These are phyloP conservation scores for Siphamia tubifer DNA, from an alignment of 2,113 vertebrate genomes.

Conservation along the genomic window DNA sequence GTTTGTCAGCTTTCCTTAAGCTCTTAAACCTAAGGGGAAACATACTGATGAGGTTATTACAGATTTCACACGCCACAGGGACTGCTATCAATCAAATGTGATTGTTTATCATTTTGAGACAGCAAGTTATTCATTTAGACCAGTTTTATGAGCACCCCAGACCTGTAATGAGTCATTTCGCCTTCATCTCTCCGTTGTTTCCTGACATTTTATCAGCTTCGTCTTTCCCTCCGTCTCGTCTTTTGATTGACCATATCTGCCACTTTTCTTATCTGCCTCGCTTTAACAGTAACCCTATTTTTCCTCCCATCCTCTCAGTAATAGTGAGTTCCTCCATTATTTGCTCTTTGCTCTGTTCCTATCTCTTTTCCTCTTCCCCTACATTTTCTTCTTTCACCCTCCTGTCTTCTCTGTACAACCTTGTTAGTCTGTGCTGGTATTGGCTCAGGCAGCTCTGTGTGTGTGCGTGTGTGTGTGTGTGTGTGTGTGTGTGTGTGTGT, in stretches of 20 bases:
- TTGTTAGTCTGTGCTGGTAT: conserved; percentile 35
- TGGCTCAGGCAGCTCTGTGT: conserved; percentile 19
- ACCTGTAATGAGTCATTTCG: neutral
- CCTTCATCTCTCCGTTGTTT: neutral
- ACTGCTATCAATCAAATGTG: conserved; percentile 36
- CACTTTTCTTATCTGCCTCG: conserved; percentile 2
- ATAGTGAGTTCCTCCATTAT: conserved; percentile 7
- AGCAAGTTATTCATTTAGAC: conserved; percentile 2
- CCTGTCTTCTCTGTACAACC: conserved; percentile 3
- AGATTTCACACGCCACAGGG: conserved; percentile 13
- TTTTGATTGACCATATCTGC: conserved; percentile 31
- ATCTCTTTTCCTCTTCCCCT: conserved; percentile 11
- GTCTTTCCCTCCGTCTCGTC: neutral
- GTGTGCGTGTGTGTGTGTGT: conserved; percentile 11
- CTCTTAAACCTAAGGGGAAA: conserved; percentile 37
- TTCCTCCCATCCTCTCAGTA: neutral
- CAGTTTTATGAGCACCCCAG: neutral
- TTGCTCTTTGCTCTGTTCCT: conserved; percentile 20
- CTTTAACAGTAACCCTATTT: conserved; percentile 21
- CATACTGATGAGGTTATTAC: conserved; percentile 47
- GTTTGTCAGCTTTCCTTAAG: conserved; percentile 34
- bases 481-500: conserved; percentile 14
- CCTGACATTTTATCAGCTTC: neutral
- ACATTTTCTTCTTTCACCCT: conserved; percentile 6
- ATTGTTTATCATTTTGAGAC: conserved; percentile 24